phyloP scores from a whole-genome alignment of 2,113 vertebrate genomes.

The Bubo scandiacus region DNA sequence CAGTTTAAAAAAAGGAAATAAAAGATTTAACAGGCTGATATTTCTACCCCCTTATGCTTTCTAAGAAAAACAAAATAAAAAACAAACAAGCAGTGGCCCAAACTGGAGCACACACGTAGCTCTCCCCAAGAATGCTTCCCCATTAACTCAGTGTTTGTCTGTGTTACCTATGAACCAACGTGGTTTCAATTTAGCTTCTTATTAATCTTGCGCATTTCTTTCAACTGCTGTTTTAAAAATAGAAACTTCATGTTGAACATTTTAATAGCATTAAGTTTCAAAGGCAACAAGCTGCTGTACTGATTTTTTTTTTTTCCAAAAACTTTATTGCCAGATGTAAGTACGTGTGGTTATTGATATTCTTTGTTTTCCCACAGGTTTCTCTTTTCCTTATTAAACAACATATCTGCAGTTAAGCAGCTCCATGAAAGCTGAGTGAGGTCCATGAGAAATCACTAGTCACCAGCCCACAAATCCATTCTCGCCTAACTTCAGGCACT shows the following conservation, averaged over 20 bases:
- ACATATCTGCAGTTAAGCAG: slow-evolving; percentile 45
- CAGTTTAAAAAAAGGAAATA: slow-evolving; percentile 32
- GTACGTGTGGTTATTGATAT: slow-evolving; percentile 60
- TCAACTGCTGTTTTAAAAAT: slow-evolving; percentile 75
- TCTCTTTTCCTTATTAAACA: slow-evolving; percentile 61
- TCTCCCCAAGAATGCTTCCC: slow-evolving; percentile 48
- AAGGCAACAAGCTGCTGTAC: slow-evolving; percentile 64
- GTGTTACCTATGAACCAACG: slow-evolving; percentile 66
- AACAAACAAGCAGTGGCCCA: slow-evolving; percentile 48
- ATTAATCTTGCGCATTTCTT: slow-evolving; percentile 71
- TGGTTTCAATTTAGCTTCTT: slow-evolving; percentile 79
- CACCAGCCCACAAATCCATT: background rate
- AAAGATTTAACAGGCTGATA: slow-evolving; percentile 46
- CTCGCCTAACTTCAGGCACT: background rate
- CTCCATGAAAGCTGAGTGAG: background rate
- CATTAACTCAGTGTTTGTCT: slow-evolving; percentile 54
- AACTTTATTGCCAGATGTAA: slow-evolving; percentile 67
- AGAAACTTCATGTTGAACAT: slow-evolving; percentile 70
- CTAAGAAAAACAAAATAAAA: slow-evolving; percentile 69
- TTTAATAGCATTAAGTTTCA: slow-evolving; percentile 75
- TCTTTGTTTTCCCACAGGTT: slow-evolving; percentile 52
- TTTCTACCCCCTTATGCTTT: slow-evolving; percentile 64
- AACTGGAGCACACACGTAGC: background rate
- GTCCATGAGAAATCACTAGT: background rate
- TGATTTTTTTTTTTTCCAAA: slow-evolving; percentile 45